Conservation (phyloP, 2,888 invertebrate genomes). For the Drosophila colorata region DNA sequence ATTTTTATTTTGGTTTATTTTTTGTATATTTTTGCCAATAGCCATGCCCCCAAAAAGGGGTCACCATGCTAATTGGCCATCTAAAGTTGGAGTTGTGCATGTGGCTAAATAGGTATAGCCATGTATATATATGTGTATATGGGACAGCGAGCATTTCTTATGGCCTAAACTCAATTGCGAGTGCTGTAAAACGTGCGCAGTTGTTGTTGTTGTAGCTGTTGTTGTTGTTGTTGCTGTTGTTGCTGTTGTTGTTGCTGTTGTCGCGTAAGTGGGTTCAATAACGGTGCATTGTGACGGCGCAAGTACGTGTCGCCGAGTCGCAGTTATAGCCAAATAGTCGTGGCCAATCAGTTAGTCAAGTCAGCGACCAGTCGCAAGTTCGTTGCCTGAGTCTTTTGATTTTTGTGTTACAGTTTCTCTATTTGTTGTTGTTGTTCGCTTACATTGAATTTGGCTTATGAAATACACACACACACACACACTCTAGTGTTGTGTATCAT, state of each 20-base stretch:
- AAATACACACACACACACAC: conserved; percentile 31
- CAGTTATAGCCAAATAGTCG: conserved; percentile 9
- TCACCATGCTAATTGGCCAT: conserved; percentile 52
- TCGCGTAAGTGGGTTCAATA: conserved; percentile 69
- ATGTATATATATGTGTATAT: conserved; percentile 17
- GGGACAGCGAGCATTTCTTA: conserved; percentile 33
- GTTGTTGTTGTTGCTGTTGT: conserved; percentile 28
- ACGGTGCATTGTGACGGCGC: conserved; percentile 69
- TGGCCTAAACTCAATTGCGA: conserved; percentile 37
- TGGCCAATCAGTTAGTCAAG: conserved; percentile 43
- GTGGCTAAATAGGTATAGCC: conserved; percentile 1
- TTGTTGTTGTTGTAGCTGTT: conserved; percentile 14
- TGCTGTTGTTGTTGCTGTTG: conserved; percentile 29
- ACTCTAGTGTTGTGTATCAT: not conserved
- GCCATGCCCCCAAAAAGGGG: conserved; percentile 36
- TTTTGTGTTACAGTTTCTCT: conserved; percentile 41
- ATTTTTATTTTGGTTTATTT: not conserved
- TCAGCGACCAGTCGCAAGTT: conserved; percentile 43
- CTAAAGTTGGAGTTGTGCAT: conserved; percentile 9
- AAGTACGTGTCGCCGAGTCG: conserved; percentile 49
- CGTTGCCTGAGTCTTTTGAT: conserved; percentile 60
- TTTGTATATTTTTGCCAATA: conserved; percentile 26
- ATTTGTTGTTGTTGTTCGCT: conserved; percentile 30
- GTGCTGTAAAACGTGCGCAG: conserved; percentile 36
- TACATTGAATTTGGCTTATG: conserved; percentile 65